Conservation (phyloP, 1,140 invertebrate genomes). For the Heliconius nattereri region DNA sequence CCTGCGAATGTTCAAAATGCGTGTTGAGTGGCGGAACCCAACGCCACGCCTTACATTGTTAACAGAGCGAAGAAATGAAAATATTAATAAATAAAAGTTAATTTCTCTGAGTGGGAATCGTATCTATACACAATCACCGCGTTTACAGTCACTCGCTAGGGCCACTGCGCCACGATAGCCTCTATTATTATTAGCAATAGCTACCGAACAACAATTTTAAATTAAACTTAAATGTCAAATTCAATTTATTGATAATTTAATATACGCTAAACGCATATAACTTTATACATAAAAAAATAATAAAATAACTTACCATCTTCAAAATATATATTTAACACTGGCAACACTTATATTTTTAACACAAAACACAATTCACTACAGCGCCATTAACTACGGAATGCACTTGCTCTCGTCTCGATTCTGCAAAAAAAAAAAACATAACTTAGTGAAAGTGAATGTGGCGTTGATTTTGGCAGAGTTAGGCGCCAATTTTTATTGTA, state of each 20-base stretch:
- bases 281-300: not conserved
- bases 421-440: slow-evolving; percentile 56
- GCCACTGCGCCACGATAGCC: too few relatives aligned
- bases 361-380: slow-evolving; percentile 35
- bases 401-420: slow-evolving; percentile 46
- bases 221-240: not conserved
- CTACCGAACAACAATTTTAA: not conserved
- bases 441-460: slow-evolving; percentile 56
- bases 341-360: slow-evolving; percentile 25
- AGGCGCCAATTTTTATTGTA: slow-evolving; percentile 1
- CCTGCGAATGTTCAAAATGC: too few relatives aligned
- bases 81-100: too few relatives aligned
- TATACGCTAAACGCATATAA: not conserved
- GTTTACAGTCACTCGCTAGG: too few relatives aligned
- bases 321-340: not conserved
- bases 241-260: not conserved
- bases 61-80: too few relatives aligned
- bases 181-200: not conserved
- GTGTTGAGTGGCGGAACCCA: too few relatives aligned
- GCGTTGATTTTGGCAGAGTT: slow-evolving; percentile 44
- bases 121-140: too few relatives aligned
- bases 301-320: slow-evolving; percentile 24
- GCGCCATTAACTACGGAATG: slow-evolving; percentile 37
- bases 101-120: too few relatives aligned
- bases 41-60: too few relatives aligned